These are phyloP conservation scores for Parelbella ahira DNA, from an alignment of 2,888 invertebrate genomes.

Conservation along the genomic window DNA sequence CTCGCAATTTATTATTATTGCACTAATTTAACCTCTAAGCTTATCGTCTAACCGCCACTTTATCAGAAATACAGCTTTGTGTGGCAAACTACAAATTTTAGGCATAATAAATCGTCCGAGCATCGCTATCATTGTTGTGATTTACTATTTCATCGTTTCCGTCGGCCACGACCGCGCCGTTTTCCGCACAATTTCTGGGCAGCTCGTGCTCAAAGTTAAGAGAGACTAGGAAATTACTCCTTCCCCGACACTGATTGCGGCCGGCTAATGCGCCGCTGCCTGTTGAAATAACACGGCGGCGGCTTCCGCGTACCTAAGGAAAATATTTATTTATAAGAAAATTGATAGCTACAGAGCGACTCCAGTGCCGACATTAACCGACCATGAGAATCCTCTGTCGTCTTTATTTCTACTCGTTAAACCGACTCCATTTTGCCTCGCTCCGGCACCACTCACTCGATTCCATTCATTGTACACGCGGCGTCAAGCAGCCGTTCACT, in stretches of 20 bases:
- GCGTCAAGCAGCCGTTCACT: constrained; percentile 22
- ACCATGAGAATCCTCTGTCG: constrained; percentile 37
- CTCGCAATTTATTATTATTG: constrained; percentile 25
- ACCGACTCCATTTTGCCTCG: constrained; percentile 16
- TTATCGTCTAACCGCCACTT: constrained; percentile 24
- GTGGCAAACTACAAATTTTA: constrained; percentile 24
- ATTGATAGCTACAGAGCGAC: constrained; percentile 52
- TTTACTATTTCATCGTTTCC: constrained; percentile 66
- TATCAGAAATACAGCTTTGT: constrained; percentile 27
- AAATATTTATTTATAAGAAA: constrained; percentile 69
- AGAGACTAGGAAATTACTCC: constrained; percentile 68
- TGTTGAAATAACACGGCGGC: constrained; percentile 61
- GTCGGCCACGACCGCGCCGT: constrained; percentile 52
- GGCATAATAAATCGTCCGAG: constrained; percentile 40
- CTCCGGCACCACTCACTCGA: constrained; percentile 12
- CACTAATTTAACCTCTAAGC: constrained; percentile 22
- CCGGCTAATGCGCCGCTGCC: constrained; percentile 50
- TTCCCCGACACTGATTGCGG: constrained; percentile 63
- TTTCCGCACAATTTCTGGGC: constrained; percentile 55
- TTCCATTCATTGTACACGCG: constrained; percentile 22
- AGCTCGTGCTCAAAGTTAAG: constrained; percentile 64
- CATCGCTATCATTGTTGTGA: constrained; percentile 56
- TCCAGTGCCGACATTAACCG: constrained; percentile 51
- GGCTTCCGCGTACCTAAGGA: constrained; percentile 66
- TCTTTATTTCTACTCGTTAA: constrained; percentile 32